These are phyloP conservation scores for Lipophrys pholis DNA, from an alignment of 2,113 vertebrate species.

Conservation along the genomic window DNA sequence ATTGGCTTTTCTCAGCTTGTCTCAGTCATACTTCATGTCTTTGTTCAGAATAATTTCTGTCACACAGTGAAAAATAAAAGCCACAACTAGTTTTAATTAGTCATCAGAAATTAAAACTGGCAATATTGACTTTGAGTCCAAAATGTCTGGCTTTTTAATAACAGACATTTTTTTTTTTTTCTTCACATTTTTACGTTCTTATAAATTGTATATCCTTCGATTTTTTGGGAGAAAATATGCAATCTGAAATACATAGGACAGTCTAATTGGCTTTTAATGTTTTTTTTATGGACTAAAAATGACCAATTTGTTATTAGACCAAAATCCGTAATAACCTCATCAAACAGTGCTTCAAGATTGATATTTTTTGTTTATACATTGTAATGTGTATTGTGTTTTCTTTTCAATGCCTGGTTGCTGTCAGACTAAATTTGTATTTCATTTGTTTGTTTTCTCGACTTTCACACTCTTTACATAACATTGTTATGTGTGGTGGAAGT, in stretches of 20 bases:
- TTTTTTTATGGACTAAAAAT: too few relatives aligned
- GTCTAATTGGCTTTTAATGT: too few relatives aligned
- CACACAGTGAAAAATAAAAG: neutral
- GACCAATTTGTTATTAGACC: too few relatives aligned
- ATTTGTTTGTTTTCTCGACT: constrained; percentile 1
- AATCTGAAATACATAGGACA: too few relatives aligned
- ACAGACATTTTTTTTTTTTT: neutral
- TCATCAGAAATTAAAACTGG: neutral
- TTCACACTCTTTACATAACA: constrained; percentile 12
- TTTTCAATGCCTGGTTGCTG: neutral
- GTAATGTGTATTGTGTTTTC: neutral
- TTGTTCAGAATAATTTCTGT: neutral
- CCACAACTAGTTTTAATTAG: neutral
- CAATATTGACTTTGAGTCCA: neutral
- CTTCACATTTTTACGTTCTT: too few relatives aligned
- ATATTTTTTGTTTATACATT: too few relatives aligned
- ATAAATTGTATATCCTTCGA: too few relatives aligned
- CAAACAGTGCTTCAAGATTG: too few relatives aligned
- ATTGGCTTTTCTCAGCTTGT: neutral
- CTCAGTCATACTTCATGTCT: neutral
- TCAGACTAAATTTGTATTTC: neutral
- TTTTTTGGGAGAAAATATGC: too few relatives aligned
- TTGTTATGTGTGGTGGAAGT: constrained; percentile 52
- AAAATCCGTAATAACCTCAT: too few relatives aligned
- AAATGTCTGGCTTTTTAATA: neutral